These are phyloP conservation scores for Gymnobelideus leadbeateri DNA, from an alignment of 2,113 vertebrate genomes.

Conservation along the genomic window DNA sequence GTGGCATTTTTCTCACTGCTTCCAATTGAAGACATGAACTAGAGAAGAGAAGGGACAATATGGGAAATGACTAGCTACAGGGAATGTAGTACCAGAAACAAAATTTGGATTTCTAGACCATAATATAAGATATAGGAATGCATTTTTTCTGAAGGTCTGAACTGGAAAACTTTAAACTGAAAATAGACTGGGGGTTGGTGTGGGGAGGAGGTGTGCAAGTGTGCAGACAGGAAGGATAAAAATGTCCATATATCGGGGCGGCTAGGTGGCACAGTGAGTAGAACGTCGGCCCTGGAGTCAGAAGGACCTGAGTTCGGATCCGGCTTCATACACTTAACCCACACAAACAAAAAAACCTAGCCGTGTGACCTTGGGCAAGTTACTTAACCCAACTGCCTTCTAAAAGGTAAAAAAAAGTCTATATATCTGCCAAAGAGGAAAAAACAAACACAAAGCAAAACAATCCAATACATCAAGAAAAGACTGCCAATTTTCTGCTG, in stretches of 20 bases:
- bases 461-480: too few species aligned
- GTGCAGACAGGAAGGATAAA: background rate
- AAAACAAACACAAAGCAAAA: too few species aligned
- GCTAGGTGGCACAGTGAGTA: too few species aligned
- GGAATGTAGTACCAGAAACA: background rate
- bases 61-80: background rate
- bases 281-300: too few species aligned
- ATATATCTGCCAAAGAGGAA: background rate
- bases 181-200: background rate
- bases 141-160: background rate
- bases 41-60: background rate
- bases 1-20: background rate
- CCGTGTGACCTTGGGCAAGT: too few species aligned
- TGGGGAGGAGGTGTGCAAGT: background rate
- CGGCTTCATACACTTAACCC: too few species aligned
- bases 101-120: background rate
- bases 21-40: background rate
- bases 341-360: too few species aligned
- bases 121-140: background rate
- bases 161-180: background rate
- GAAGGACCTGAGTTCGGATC: too few species aligned
- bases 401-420: background rate
- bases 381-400: too few species aligned
- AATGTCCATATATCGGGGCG: background rate
- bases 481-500: too few species aligned